Evolutionary conservation across 30 jellyfish, hydroid and myxozoan genomes (phyloP), one percentile per base, ranked within the genome.

Genomic region (Hydractinia symbiolongicarpus): DNA sequence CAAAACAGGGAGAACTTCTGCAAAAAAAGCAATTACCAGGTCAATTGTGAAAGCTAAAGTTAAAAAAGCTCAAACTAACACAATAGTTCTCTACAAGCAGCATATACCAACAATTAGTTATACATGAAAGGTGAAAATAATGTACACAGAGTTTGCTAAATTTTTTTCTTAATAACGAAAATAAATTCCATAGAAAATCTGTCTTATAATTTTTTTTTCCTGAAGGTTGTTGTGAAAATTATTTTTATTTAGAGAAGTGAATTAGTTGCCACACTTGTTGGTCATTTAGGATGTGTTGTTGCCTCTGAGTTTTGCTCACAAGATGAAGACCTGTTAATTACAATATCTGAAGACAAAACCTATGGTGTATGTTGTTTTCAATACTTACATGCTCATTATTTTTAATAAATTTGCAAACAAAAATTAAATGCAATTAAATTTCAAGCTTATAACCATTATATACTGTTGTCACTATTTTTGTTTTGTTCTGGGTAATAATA

Each of bases 331-430:
- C 69, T 82, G 52, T 67, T 89, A 61, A 86, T 89, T 68, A 74
- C 97, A 9, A 53, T 89, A 49, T 72, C 88, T 10, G 88, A 88
- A 70, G 96, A 88, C 67, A 73, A 89, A 17, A 83, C 94, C 6
- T 88, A 83, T 61, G 81, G 77, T 72, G 96, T 86, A 61, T 54
- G 86, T 54, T 74, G 44, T 30, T 30, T 30, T 30, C 44, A 30
- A 30, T 30, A 30, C 44, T 30, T 30, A 30, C 2, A 30, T 30
- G 44, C 44, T 30, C 44, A 30, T 30, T 30, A 30, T 30, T 30
- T 30, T 30, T n/a, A n/a, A n/a, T n/a, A n/a, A 9, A 6, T 5
- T 5, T 62, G 73, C 50, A 16, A 58, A 58, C 1, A 13, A 64
- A 6, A n/a, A n/a, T 64, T 51, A 64, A 64, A 64, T 6, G 1